Evolutionary conservation across 2,888 invertebrate genomes (phyloP), one percentile per base, ranked within the genome.

Genomic region (Melipona beecheii): DNA sequence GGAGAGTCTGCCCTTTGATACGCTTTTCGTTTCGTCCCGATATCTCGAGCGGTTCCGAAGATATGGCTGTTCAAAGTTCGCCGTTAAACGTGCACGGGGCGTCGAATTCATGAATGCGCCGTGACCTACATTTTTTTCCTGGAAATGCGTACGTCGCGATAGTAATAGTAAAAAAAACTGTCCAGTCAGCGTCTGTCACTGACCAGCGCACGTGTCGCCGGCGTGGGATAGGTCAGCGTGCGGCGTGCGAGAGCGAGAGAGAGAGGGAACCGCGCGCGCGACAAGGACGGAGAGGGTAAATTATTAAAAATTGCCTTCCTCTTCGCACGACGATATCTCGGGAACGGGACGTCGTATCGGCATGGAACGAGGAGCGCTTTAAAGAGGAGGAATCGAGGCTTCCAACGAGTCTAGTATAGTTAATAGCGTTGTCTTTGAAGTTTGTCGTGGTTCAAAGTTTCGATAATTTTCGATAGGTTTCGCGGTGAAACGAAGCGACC

Each of bases 61-160:
- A 80, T 77, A 70, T 4, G 24, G 6, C 6, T 17, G 11, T 56
- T 65, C n/a, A 36, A 80, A 76, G 54, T 49, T 21, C 1, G 2
- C 17, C 54, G n/a, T 54, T 58, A 54, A 31, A n/a, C n/a, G 21
- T 17, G 52, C 43, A 24, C 17, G 62, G 19, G 4, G 9, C 1
- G 21, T 13, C 2, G 13, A 27, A 43, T 27, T 24, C 21, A 2
- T n/a, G 31, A 60, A 62, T 31, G 43, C 27, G 2, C 9, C 21
- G 4, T 79, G 78, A 76, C 79, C 68, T n/a, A 70, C 31, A 66
- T 64, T 69, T 73, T 27, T 65, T 64, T 50, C 64, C 17, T 27
- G 56, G 73, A 73, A 65, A 54, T 56, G 73, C n/a, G 65, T 77
- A 54, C 50, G 31, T 19, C n/a, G 19, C n/a, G 36, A 19, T 60